Percentiles rank a stretch among this genome's conserved stretches.
Evolutionary conservation across 2,888 invertebrate genomes (phyloP).

Genomic region (Mesorhabditis belari): DNA sequence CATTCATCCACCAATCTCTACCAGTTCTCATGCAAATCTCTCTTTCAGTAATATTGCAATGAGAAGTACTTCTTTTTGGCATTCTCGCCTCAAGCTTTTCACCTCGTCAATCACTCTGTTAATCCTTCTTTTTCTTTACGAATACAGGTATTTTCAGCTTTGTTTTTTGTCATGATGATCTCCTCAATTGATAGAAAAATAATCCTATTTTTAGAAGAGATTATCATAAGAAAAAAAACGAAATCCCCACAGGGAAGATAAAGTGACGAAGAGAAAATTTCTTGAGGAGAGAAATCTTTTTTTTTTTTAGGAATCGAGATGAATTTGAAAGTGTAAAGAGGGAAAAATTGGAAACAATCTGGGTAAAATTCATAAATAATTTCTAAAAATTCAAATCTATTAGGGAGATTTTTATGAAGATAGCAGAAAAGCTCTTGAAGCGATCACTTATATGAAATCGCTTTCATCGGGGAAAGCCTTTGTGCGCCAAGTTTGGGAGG

Average conservation of each 20-base stretch:
- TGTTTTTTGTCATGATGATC: too few relatives aligned
- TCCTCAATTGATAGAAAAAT: too few relatives aligned
- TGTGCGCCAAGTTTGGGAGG: constrained; percentile 23
- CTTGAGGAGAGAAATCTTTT: too few relatives aligned
- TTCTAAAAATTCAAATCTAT: background rate
- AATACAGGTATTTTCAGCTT: too few relatives aligned
- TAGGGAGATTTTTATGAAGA: background rate
- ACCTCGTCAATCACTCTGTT: background rate
- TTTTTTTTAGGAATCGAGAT: too few relatives aligned
- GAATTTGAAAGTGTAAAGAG: too few relatives aligned
- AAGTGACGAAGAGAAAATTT: too few relatives aligned
- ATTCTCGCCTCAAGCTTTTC: background rate
- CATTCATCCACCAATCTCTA: background rate
- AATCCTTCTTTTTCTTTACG: background rate
- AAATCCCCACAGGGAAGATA: too few relatives aligned
- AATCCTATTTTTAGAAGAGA: too few relatives aligned
- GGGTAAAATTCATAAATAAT: background rate
- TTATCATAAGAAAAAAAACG: too few relatives aligned
- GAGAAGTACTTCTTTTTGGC: background rate
- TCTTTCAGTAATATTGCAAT: background rate
- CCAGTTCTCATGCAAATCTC: background rate
- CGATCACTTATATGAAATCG: constrained; percentile 9
- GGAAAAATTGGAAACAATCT: too few relatives aligned
- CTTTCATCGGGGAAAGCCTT: constrained; percentile 15
- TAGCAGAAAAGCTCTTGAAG: background rate